A percentile compares a stretch with the other conserved stretches of the same genome.
These are phyloP conservation scores for Zaprionus lachaisei DNA, from an alignment of 1,140 invertebrate genomes.

Conservation along the genomic window DNA sequence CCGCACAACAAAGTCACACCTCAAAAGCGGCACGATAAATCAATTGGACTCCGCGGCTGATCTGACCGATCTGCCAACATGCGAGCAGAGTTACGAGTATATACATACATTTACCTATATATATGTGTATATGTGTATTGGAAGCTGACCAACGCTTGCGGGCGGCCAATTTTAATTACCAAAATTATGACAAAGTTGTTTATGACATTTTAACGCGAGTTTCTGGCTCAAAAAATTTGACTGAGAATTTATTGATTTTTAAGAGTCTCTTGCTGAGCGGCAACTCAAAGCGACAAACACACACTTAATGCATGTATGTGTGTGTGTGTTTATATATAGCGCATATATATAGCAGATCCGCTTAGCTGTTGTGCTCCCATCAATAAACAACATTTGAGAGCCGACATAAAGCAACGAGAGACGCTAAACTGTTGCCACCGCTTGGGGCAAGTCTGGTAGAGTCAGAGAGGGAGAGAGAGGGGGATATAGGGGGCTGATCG, in stretches of 20 bases:
- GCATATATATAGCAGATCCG: slow-evolving; percentile 71
- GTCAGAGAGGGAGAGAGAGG: neutral
- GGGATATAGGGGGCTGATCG: neutral
- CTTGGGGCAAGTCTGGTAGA: slow-evolving; percentile 16
- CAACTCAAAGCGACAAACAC: slow-evolving; percentile 38
- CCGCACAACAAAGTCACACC: slow-evolving; percentile 72
- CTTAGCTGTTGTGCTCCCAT: slow-evolving; percentile 73
- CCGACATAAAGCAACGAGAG: slow-evolving; percentile 69
- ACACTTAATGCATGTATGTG: neutral
- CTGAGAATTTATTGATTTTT: slow-evolving; percentile 80
- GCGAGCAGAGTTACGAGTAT: slow-evolving; percentile 10
- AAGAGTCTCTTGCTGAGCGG: slow-evolving; percentile 56
- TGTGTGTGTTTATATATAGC: slow-evolving; percentile 23
- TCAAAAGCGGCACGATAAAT: slow-evolving; percentile 72
- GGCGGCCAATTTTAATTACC: slow-evolving; percentile 82
- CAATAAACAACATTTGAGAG: slow-evolving; percentile 70
- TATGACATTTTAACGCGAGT: slow-evolving; percentile 75
- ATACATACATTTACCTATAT: neutral
- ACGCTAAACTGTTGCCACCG: slow-evolving; percentile 75
- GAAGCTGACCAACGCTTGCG: slow-evolving; percentile 37
- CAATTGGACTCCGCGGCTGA: slow-evolving; percentile 34
- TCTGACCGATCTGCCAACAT: slow-evolving; percentile 30
- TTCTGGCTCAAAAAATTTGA: slow-evolving; percentile 65
- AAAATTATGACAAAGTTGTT: slow-evolving; percentile 84
- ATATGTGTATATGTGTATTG: slow-evolving; percentile 1